These are phyloP conservation scores for Drosophila nannoptera DNA, from an alignment of 1,140 invertebrate genomes.

Conservation along the genomic window DNA sequence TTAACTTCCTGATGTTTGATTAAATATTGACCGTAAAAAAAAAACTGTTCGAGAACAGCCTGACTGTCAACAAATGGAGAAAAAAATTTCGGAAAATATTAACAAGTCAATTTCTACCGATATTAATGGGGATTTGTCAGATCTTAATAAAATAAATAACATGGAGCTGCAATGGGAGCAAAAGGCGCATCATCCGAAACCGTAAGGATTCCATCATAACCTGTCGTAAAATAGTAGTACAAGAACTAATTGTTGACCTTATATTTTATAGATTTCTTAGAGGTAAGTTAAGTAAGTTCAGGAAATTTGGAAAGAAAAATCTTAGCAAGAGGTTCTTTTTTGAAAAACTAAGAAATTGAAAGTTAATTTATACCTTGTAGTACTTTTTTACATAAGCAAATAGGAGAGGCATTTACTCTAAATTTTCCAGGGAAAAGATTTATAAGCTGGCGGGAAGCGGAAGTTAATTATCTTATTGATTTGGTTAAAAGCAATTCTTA, in stretches of 20 bases:
- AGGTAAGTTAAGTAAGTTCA: not conserved
- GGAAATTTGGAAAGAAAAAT: not conserved
- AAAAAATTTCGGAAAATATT: not conserved
- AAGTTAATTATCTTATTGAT: constrained; percentile 27
- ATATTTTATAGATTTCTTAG: constrained; percentile 13
- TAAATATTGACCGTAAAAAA: not conserved
- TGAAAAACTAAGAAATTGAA: not conserved
- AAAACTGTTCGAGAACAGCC: not conserved
- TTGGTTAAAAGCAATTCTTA: constrained; percentile 14
- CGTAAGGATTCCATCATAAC: not conserved
- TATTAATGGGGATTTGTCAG: constrained; percentile 7
- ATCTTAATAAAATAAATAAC: constrained; percentile 8
- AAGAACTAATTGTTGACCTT: not conserved
- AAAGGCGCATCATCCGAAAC: not conserved
- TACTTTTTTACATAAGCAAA: not conserved
- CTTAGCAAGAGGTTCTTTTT: no score
- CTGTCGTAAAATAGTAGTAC: not conserved
- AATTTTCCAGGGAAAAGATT: not conserved
- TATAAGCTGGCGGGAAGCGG: constrained; percentile 26
- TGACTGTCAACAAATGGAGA: constrained; percentile 13
- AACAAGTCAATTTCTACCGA: not conserved
- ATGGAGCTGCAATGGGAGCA: constrained; percentile 16
- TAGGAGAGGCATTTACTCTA: not conserved
- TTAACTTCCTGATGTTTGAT: not conserved
- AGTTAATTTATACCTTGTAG: not conserved